Conservation (phyloP, 2,113 vertebrate genomes). For the Tichodroma muraria region DNA sequence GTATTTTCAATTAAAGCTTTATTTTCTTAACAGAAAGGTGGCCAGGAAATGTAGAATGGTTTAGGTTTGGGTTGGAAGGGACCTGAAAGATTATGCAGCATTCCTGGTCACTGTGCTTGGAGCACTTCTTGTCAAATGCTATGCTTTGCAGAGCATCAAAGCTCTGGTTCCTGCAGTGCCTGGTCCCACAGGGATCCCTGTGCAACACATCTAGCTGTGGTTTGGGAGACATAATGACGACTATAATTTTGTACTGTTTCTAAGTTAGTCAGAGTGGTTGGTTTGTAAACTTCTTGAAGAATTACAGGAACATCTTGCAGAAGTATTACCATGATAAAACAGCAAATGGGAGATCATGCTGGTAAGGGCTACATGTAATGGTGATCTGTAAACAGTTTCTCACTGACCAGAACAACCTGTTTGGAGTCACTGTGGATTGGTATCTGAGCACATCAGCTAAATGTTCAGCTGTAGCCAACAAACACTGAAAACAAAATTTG, state of each 20-base stretch:
- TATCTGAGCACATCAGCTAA: background rate
- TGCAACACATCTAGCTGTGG: background rate
- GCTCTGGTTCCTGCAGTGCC: background rate
- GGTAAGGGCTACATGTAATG: background rate
- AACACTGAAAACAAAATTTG: background rate
- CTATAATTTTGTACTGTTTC: background rate
- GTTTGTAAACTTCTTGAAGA: background rate
- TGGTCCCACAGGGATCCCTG: background rate
- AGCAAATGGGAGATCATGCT: background rate
- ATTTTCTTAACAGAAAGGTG: background rate
- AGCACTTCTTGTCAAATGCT: background rate
- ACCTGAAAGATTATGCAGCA: background rate
- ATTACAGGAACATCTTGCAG: background rate
- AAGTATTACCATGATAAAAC: background rate
- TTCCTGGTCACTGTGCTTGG: background rate
- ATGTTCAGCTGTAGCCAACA: background rate
- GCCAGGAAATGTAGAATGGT: background rate
- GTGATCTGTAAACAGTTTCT: background rate
- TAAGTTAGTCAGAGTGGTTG: background rate
- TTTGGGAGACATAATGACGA: background rate
- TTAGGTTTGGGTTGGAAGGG: background rate
- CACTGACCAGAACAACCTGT: background rate
- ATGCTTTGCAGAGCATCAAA: background rate
- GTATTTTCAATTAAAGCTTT: background rate
- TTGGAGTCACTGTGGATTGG: background rate